These are phyloP conservation scores for Pedionomus torquatus DNA, from an alignment of 2,113 vertebrate genomes.

Conservation along the genomic window DNA sequence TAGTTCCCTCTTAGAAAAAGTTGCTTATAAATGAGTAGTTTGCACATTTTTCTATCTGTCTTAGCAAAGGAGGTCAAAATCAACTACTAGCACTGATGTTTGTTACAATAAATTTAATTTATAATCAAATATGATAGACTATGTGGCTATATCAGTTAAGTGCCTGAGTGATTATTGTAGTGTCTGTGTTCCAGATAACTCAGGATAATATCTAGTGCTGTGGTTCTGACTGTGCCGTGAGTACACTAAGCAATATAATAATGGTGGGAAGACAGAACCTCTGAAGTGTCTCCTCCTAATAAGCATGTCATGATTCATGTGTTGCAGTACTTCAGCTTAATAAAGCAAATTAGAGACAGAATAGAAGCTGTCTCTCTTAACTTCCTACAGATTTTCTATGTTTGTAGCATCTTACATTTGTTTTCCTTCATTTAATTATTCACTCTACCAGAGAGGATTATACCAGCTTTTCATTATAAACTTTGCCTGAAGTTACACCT, in stretches of 20 bases:
- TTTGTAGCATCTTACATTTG: neutral
- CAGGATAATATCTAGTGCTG: neutral
- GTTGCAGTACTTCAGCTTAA: neutral
- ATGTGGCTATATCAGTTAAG: neutral
- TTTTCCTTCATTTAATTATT: neutral
- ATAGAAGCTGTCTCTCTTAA: conserved; percentile 12
- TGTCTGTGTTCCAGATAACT: neutral
- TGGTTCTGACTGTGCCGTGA: neutral
- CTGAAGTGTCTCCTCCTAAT: neutral
- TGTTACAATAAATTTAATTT: neutral
- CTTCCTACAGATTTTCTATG: neutral
- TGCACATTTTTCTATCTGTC: neutral
- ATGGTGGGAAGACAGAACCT: neutral
- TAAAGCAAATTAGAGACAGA: conserved; percentile 17
- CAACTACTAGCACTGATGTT: neutral
- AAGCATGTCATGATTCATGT: neutral
- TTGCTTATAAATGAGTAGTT: neutral
- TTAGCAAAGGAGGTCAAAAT: neutral
- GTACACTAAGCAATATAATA: neutral
- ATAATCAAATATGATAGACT: neutral
- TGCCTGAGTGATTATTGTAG: neutral
- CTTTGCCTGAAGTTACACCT: neutral
- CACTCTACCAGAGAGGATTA: neutral
- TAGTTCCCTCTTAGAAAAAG: neutral
- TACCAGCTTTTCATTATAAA: neutral